These are phyloP conservation scores for Smithornis capensis DNA, from an alignment of 2,113 vertebrate species.

Conservation along the genomic window DNA sequence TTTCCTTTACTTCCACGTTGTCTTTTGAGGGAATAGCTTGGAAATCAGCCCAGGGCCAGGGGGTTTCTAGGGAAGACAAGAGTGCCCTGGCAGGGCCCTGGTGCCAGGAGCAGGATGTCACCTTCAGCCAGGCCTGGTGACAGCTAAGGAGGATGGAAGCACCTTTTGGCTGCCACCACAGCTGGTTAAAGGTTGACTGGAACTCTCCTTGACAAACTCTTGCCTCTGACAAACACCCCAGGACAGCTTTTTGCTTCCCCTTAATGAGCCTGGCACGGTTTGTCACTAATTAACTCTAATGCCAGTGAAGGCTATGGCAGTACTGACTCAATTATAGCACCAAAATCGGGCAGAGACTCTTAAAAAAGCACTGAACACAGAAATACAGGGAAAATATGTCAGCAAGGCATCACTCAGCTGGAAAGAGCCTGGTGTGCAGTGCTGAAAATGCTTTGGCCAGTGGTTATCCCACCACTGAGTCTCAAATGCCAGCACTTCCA, in stretches of 20 bases:
- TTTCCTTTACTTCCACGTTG: not conserved
- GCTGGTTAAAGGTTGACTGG: not conserved
- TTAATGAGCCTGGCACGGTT: not conserved
- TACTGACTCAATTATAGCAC: not conserved
- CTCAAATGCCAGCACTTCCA: rapidly evolving
- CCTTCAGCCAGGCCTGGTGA: not conserved
- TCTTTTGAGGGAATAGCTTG: not conserved
- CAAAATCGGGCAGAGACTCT: not conserved
- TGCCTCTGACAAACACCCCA: not conserved
- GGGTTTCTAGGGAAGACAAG: not conserved
- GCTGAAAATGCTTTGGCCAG: not conserved
- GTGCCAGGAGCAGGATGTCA: not conserved
- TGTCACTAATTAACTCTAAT: not conserved
- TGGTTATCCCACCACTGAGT: not conserved
- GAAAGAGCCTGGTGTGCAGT: not conserved
- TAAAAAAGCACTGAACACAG: not conserved
- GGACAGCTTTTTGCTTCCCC: not conserved
- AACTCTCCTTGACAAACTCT: not conserved
- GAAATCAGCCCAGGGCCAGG: not conserved
- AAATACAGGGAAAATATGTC: not conserved
- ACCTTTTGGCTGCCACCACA: not conserved
- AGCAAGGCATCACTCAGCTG: not conserved
- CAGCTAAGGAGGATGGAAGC: not conserved
- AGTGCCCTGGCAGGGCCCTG: not conserved
- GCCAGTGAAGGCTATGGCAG: not conserved